Conservation (phyloP, 1,140 invertebrate genomes). For the Meloidogyne exigua region DNA sequence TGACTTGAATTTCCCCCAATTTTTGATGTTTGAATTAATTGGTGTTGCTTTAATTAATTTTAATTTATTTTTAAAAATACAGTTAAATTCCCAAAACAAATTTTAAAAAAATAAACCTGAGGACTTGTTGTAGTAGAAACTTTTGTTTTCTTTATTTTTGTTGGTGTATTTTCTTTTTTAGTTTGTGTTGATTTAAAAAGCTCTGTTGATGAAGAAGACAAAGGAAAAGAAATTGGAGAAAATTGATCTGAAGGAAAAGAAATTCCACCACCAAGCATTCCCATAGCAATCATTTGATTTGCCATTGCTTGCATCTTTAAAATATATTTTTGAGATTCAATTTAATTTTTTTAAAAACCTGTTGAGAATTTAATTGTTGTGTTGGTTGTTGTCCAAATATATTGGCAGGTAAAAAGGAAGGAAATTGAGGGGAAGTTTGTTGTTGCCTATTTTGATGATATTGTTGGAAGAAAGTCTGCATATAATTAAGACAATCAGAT, state of each 20-base stretch:
- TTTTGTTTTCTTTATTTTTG: not conserved
- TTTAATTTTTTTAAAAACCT: not conserved
- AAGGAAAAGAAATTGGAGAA: not conserved
- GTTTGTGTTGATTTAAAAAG: not conserved
- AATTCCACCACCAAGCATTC: not conserved
- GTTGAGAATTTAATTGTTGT: slow-evolving; percentile 5
- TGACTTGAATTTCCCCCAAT: not conserved
- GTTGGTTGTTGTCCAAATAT: not conserved
- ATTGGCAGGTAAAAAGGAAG: not conserved
- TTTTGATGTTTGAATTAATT: not conserved
- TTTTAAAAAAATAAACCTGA: too few relatives aligned
- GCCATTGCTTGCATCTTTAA: not conserved
- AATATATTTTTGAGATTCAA: not conserved
- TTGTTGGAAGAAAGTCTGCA: not conserved
- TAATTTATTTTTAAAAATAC: too few relatives aligned
- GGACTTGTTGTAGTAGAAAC: not conserved
- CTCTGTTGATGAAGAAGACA: not conserved
- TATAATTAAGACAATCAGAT: not conserved
- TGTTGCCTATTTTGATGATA: not conserved
- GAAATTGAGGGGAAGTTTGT: not conserved
- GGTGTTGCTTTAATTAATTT: not conserved
- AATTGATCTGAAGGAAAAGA: not conserved
- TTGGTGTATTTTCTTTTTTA: not conserved
- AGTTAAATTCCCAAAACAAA: too few relatives aligned
- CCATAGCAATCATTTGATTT: not conserved